Conservation (phyloP, 2,888 invertebrate species). For the Chirona hameri region DNA sequence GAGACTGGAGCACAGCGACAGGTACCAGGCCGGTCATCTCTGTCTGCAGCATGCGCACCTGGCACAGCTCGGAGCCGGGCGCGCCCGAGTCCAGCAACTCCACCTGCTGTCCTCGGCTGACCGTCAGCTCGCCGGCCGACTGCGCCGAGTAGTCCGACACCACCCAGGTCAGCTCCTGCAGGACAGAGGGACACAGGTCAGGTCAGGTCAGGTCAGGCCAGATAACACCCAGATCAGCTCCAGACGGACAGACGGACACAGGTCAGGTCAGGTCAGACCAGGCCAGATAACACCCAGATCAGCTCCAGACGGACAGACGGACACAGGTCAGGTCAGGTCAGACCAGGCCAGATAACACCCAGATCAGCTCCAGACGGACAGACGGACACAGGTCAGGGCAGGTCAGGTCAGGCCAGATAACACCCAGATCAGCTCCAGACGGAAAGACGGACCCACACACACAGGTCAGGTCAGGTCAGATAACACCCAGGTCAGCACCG, state of each 20-base stretch:
- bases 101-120: conserved; percentile 88
- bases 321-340: background rate
- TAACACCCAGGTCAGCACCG: no score
- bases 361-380: no score
- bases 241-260: no score
- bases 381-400: background rate
- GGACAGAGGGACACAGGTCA: conserved; percentile 52
- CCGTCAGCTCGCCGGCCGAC: conserved; percentile 71
- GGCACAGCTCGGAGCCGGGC: conserved; percentile 57
- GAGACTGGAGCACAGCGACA: conserved; percentile 46
- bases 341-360: no score
- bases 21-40: conserved; percentile 46
- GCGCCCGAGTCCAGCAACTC: conserved; percentile 71
- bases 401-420: no score
- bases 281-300: no score
- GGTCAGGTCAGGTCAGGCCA: no score
- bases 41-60: conserved; percentile 52
- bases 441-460: no score
- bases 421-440: no score
- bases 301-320: conserved; percentile 55
- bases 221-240: no score
- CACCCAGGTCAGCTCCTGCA: conserved; percentile 83
- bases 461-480: no score
- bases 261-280: background rate
- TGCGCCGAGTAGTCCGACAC: conserved; percentile 78